A percentile compares a stretch with the other conserved stretches of the same genome.
Evolutionary conservation across 2,888 invertebrate species (phyloP).

Genomic region (Hemithea aestivaria): DNA sequence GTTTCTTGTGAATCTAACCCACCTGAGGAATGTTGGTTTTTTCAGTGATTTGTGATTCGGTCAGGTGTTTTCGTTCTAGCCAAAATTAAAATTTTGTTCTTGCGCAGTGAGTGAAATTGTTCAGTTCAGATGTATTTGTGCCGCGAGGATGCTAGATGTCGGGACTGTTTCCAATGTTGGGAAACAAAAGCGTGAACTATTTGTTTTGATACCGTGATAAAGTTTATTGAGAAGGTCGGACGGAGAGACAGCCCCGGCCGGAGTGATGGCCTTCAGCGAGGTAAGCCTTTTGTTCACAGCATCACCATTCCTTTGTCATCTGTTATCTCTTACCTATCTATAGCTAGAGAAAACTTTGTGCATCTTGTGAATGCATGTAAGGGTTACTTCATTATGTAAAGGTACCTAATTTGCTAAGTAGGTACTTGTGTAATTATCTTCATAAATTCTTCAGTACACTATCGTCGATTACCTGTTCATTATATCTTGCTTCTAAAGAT

Average conservation of each 20-base stretch:
- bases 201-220: constrained; percentile 75
- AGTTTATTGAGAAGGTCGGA: constrained; percentile 73
- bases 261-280: constrained; percentile 89
- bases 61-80: constrained; percentile 79
- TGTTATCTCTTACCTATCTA: constrained; percentile 8
- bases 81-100: constrained; percentile 75
- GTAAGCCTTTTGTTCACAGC: constrained; percentile 66
- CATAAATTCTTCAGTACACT: constrained; percentile 1
- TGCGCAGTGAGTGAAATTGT: constrained; percentile 77
- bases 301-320: constrained; percentile 22
- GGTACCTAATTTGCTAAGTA: neutral
- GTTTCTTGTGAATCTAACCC: constrained; percentile 71
- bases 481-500: constrained; percentile 11
- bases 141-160: constrained; percentile 75
- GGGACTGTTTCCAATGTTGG: constrained; percentile 77
- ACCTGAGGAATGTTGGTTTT: constrained; percentile 83
- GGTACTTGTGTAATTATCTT: neutral
- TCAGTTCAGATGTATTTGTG: constrained; percentile 75
- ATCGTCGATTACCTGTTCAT: neutral
- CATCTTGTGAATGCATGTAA: constrained; percentile 1
- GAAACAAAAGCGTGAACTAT: constrained; percentile 76
- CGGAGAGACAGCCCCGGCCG: constrained; percentile 76
- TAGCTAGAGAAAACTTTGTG: constrained; percentile 10
- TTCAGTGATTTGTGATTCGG: constrained; percentile 81
- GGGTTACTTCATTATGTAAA: neutral